Evolutionary conservation across 2,113 vertebrate species (phyloP), one percentile per base, ranked within the genome.

Genomic region (Ancistrus triradiatus): DNA sequence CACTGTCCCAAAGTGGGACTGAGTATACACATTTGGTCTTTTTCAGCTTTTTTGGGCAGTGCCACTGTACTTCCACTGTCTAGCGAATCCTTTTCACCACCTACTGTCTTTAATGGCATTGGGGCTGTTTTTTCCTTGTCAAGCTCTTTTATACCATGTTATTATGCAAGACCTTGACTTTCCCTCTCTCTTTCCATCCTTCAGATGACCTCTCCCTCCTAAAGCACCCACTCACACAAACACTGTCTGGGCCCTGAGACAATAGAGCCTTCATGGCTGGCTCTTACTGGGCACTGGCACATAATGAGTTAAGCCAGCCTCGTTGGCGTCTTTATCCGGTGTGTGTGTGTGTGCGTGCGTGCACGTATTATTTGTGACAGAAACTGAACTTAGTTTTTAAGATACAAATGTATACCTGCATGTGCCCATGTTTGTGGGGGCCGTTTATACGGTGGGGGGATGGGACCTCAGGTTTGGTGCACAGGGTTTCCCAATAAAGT

Each of bases 401-500:
- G n/a, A n/a, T n/a, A n/a, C n/a, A 13, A n/a, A 55, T 63, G 59
- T 59, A 48, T 40, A 48, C 53, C 40, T 42, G 59, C 59, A 60
- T 38, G 13, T 68, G 59, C 22, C 6, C 38, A 37, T 62, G n/a
- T 56, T 15, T 57, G 63, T 69, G 66, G 28, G 66, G 11, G 72
- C 70, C 72, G 72, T 70, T n/a, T 84, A 77, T 74, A 78, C 79
- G 70, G 74, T 74, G 74, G 72, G 80, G 82, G 83, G 83, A 83
- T 83, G 85, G 83, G 60, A 62, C 77, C 81, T 86, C 78, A 84
- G 83, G 81, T 88, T 82, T 83, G 74, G 66, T 82, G 79, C 74
- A 84, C 80, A 84, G 86, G 90, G 90, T 86, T 91, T 93, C 86
- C 84, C 78, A 77, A 77, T 66, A 84, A 81, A 77, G 85, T 63